These are phyloP conservation scores for Periophthalmus magnuspinnatus DNA, from an alignment of 2,797 vertebrate genomes.

Conservation along the genomic window DNA sequence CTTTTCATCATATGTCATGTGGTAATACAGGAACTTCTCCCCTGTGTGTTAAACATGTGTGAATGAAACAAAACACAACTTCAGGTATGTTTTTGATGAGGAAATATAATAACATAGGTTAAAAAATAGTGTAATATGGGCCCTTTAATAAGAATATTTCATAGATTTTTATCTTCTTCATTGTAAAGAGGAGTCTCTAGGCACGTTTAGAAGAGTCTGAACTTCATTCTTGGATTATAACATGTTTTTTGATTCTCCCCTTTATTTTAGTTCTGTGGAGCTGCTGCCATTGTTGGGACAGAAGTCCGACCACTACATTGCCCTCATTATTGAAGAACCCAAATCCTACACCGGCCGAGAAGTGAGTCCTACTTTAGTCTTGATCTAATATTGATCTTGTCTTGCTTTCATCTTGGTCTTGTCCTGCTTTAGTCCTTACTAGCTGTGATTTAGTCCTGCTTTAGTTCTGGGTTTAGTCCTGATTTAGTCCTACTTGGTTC, in stretches of 20 bases:
- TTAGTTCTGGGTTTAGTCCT: background rate
- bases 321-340: slow-evolving; percentile 57
- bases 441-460: background rate
- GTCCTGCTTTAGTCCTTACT: background rate
- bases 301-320: slow-evolving; percentile 54
- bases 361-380: slow-evolving; percentile 31
- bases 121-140: no score
- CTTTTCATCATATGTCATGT: no score
- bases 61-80: no score
- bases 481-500: background rate
- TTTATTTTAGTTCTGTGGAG: slow-evolving; percentile 44
- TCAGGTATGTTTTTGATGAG: no score
- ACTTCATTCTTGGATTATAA: no score
- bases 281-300: slow-evolving; percentile 65
- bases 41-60: no score
- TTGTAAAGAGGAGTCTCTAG: no score
- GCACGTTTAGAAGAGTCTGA: no score
- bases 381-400: background rate
- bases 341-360: slow-evolving; percentile 62
- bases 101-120: no score
- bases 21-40: no score
- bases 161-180: no score
- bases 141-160: no score
- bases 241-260: background rate
- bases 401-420: background rate